Percentiles rank a stretch among this genome's conserved stretches.
Conservation (phyloP, 2,113 vertebrate species). For the Phyllopteryx taeniolatus region DNA sequence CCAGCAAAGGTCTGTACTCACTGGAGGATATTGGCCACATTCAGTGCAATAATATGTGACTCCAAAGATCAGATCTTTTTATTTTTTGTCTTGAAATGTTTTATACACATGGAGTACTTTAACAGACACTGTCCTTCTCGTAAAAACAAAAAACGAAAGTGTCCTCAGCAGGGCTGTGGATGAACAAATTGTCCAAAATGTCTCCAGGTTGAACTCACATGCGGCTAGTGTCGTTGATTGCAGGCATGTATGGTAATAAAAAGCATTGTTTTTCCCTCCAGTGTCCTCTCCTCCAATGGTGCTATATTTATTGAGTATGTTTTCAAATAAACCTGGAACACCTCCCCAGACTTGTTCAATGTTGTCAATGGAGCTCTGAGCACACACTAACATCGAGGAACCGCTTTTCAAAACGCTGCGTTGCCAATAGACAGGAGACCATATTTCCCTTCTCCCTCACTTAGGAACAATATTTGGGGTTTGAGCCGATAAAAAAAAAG, state of each 20-base stretch:
- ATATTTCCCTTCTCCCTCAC: too few species aligned
- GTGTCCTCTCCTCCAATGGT: constrained; percentile 41
- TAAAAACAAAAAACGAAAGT: constrained; percentile 19
- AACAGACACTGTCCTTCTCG: constrained; percentile 27
- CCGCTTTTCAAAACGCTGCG: not conserved
- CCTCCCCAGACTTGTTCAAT: constrained; percentile 6
- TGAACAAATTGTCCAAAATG: not conserved
- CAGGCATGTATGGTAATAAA: constrained; percentile 5
- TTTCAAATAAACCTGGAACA: constrained; percentile 53
- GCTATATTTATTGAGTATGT: constrained; percentile 67
- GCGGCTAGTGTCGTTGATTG: constrained; percentile 13
- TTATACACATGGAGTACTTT: constrained; percentile 37
- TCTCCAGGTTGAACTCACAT: constrained; percentile 22
- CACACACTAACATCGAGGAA: not conserved
- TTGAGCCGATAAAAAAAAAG: too few species aligned
- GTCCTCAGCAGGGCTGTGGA: constrained; percentile 30
- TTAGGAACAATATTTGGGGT: too few species aligned
- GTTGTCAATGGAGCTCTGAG: not conserved
- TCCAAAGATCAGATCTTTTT: constrained; percentile 6
- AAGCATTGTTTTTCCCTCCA: constrained; percentile 15
- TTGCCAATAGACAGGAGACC: too few species aligned
- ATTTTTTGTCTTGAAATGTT: constrained; percentile 29
- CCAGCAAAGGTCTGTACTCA: constrained; percentile 36
- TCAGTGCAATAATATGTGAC: constrained; percentile 22
- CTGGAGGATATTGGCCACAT: constrained; percentile 27